Evolutionary conservation across 2,888 invertebrate species (phyloP).

Genomic region (Rhyacophila evoluta): DNA sequence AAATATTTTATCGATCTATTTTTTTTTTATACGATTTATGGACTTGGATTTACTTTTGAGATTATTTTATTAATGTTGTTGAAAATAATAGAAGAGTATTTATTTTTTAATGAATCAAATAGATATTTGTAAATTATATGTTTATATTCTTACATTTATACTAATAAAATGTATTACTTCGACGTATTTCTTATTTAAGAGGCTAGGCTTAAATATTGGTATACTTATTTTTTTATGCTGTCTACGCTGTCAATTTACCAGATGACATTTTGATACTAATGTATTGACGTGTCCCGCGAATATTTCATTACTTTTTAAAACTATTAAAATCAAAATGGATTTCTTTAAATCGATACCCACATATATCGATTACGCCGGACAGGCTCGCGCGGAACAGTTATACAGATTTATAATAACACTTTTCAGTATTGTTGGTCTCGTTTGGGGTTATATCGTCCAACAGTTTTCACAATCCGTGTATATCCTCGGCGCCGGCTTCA

Average conservation of each 20-base stretch:
- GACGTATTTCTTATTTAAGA: neutral
- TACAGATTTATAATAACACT: constrained; percentile 91
- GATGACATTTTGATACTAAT: neutral
- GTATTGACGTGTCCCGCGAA: neutral
- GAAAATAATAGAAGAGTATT: too few species aligned
- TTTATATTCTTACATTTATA: too few species aligned
- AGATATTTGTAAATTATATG: too few species aligned
- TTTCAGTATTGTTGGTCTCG: constrained; percentile 90
- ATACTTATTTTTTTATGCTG: neutral
- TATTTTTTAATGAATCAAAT: too few species aligned
- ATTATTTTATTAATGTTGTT: too few species aligned
- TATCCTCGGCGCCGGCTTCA: constrained; percentile 91
- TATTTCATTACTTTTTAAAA: neutral
- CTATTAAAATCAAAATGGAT: constrained; percentile 61
- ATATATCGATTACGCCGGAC: constrained; percentile 86
- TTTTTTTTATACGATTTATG: too few species aligned
- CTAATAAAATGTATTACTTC: too few species aligned
- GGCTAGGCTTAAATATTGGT: neutral
- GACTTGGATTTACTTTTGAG: too few species aligned
- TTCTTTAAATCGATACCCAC: constrained; percentile 68
- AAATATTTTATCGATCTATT: too few species aligned
- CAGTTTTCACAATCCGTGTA: constrained; percentile 97
- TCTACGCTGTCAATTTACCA: neutral
- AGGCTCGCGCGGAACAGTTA: constrained; percentile 88
- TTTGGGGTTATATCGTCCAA: constrained; percentile 94